Evolutionary conservation across 2,888 invertebrate species (phyloP), one percentile per base, ranked within the genome.

Genomic region (Thymelicus lineola): DNA sequence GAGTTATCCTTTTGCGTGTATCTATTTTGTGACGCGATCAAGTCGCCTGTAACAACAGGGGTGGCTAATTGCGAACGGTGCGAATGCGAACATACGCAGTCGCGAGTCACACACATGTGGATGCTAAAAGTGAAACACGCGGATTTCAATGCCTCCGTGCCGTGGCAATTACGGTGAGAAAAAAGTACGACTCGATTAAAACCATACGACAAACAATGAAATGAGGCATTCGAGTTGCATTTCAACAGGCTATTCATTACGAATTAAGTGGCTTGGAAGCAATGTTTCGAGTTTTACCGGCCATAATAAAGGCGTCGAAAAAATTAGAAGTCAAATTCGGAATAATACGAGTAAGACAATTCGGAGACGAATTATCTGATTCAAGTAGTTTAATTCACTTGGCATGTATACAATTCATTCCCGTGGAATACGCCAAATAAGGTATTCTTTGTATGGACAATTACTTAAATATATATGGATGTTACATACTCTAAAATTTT

Each of bases 111-210:
- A 65, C 65, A 65, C 65, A 57, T 65, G 65, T 65, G 55, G 65
- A 57, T 57, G n/a, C 28, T 65, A 65, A 65, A 65, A 65, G 55
- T 65, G 65, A 65, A 65, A 65, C 57, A 57, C n/a, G 65, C 45
- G 28, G 55, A 65, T 65, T 65, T 65, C 65, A 65, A 65, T 65
- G 57, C 57, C 63, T 50, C 46, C 17, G 63, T 50, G 15, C 9
- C 57, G 63, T 46, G 57, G 14, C 45, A 65, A 65, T 45, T 14
- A 46, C 45, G 28, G 46, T 45, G 65, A 65, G 65, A 65, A 65
- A 65, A 64, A 57, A 57, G 15, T 17, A 38, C 50, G 1, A 63
- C 17, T 63, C 20, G 15, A 53, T 48, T 63, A 50, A 46, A 58
- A 15, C 35, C 20, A 17, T 53, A 36, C 36, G 15, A 15, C 48